A percentile compares a stretch with the other conserved stretches of the same genome.
Conservation (phyloP, 2,888 invertebrate genomes). For the Cyrtodaria siliqua region DNA sequence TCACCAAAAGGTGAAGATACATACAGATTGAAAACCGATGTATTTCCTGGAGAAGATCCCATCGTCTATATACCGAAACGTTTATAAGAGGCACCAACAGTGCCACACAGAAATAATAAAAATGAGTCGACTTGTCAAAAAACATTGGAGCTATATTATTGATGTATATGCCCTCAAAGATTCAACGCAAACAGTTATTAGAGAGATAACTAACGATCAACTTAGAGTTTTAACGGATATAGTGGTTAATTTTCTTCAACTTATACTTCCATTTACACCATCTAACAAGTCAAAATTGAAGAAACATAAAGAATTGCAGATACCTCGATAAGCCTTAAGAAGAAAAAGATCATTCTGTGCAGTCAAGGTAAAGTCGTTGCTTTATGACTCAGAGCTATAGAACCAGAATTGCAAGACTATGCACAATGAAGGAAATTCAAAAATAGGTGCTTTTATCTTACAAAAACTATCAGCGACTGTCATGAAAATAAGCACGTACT, state of each 20-base stretch:
- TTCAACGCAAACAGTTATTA: not conserved
- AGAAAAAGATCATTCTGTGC: not conserved
- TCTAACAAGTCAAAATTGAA: not conserved
- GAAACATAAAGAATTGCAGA: not conserved
- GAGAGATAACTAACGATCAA: slow-evolving; percentile 15
- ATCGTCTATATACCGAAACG: slow-evolving; percentile 3
- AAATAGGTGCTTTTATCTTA: slow-evolving; percentile 1
- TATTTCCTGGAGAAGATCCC: slow-evolving; percentile 22
- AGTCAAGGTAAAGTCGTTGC: not conserved
- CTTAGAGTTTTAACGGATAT: slow-evolving; percentile 4
- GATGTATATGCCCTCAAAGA: not conserved
- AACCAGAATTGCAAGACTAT: not conserved
- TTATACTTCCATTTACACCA: not conserved
- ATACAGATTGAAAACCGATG: slow-evolving; percentile 31
- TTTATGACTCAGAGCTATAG: not conserved
- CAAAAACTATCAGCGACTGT: slow-evolving; percentile 5
- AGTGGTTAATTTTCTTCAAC: slow-evolving; percentile 7
- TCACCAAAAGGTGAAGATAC: slow-evolving; percentile 23
- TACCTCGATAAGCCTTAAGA: not conserved
- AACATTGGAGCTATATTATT: slow-evolving; percentile 8
- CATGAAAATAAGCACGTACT: not conserved
- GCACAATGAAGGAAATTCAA: not conserved
- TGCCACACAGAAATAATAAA: not conserved
- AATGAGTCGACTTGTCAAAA: slow-evolving; percentile 7
- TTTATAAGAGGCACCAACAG: slow-evolving; percentile 12